These are phyloP conservation scores for Tigriopus californicus DNA, from an alignment of 2,888 invertebrate genomes.

Conservation along the genomic window DNA sequence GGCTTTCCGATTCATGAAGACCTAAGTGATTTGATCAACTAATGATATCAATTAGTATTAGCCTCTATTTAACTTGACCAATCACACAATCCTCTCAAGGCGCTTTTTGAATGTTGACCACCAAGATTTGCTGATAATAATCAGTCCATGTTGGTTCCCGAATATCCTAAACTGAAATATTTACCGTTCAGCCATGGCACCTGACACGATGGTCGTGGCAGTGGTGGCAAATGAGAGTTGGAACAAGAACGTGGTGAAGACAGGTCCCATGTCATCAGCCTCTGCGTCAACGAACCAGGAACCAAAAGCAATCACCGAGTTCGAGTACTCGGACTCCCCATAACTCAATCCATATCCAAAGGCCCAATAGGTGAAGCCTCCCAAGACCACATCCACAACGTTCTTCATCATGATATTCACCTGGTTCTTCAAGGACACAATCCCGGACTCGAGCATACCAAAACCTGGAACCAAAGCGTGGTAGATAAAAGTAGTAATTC, in stretches of 20 bases:
- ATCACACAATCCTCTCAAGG: no score
- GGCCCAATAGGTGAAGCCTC: conserved; percentile 81
- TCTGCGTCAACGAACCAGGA: conserved; percentile 61
- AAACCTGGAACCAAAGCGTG: conserved; percentile 47
- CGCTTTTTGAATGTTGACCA: no score
- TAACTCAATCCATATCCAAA: conserved; percentile 85
- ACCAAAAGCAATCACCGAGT: conserved; percentile 63
- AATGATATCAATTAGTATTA: no score
- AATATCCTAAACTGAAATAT: conserved; percentile 24
- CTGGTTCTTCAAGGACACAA: conserved; percentile 79
- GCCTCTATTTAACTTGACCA: no score
- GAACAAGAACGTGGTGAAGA: conserved; percentile 71
- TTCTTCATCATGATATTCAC: conserved; percentile 97
- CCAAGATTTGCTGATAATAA: no score
- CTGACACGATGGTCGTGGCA: conserved; percentile 70
- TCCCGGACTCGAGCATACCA: conserved; percentile 80
- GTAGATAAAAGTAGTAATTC: no score
- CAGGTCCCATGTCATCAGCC: conserved; percentile 50
- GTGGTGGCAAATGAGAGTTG: conserved; percentile 77
- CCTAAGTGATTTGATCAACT: no score
- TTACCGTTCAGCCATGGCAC: conserved; percentile 77
- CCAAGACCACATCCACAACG: conserved; percentile 74
- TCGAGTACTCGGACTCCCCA: conserved; percentile 47
- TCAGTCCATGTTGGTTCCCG: not conserved
- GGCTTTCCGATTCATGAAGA: no score